These are phyloP conservation scores for Protobothrops flavoviridis DNA, from an alignment of 2,113 vertebrate species.

Conservation along the genomic window DNA sequence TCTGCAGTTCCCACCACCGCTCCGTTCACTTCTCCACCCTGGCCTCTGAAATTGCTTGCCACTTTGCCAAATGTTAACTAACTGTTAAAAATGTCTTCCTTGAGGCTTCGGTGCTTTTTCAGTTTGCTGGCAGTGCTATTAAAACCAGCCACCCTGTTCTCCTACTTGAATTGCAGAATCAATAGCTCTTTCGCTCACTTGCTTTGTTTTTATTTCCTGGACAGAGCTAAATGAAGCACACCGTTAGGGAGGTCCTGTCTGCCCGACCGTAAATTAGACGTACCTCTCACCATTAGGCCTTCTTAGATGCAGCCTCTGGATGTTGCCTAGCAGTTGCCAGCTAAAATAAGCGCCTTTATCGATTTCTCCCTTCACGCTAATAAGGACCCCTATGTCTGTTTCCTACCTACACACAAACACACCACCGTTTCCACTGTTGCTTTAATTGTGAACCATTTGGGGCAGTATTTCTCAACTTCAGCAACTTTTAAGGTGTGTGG, in stretches of 20 bases:
- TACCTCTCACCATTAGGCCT: neutral
- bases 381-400: neutral
- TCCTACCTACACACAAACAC: neutral
- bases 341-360: neutral
- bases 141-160: slow-evolving; percentile 45
- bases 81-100: slow-evolving; percentile 58
- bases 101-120: slow-evolving; percentile 40
- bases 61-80: slow-evolving; percentile 62
- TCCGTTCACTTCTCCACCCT: slow-evolving; percentile 21
- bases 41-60: slow-evolving; percentile 13
- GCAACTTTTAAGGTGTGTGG: neutral
- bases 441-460: neutral
- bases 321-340: neutral
- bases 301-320: neutral
- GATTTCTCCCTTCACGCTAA: neutral
- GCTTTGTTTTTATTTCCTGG: slow-evolving; percentile 18
- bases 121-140: slow-evolving; percentile 48
- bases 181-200: neutral
- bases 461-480: neutral
- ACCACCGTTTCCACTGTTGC: neutral
- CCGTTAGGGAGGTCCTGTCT: neutral
- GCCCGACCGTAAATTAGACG: neutral
- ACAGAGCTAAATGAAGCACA: slow-evolving; percentile 12
- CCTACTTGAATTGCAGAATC: slow-evolving; percentile 37
- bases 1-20: neutral